A percentile compares a stretch with the other conserved stretches of the same genome.
Evolutionary conservation across 1,140 invertebrate species (phyloP).

Genomic region (Leguminivora glycinivorella): DNA sequence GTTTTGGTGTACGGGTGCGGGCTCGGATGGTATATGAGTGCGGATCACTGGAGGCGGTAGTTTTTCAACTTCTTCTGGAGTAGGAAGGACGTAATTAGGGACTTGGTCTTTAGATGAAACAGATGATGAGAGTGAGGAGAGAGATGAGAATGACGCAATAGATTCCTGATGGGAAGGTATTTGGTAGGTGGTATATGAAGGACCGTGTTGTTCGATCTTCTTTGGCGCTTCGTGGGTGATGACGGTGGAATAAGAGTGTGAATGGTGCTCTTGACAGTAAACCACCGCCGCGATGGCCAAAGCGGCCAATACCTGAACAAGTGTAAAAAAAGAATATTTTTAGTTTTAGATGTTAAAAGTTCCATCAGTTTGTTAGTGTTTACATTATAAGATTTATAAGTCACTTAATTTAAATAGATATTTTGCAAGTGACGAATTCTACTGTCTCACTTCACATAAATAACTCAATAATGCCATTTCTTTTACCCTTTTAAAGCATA

Average conservation of each 20-base stretch:
- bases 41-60: slow-evolving; percentile 10
- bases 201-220: slow-evolving; percentile 32
- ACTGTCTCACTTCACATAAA: too few species aligned
- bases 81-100: slow-evolving; percentile 12
- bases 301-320: slow-evolving; percentile 32
- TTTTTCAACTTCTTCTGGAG: slow-evolving; percentile 11
- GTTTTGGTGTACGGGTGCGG: slow-evolving; percentile 31
- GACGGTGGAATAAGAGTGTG: slow-evolving; percentile 36
- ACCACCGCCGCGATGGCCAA: slow-evolving; percentile 31
- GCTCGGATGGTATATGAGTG: slow-evolving; percentile 23
- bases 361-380: too few species aligned
- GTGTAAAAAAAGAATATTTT: slow-evolving; percentile 17
- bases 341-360: neutral
- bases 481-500: too few species aligned
- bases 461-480: too few species aligned
- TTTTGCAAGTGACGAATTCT: too few species aligned
- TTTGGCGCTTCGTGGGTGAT: slow-evolving; percentile 42
- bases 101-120: neutral
- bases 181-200: slow-evolving; percentile 22
- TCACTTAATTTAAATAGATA: too few species aligned
- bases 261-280: slow-evolving; percentile 39
- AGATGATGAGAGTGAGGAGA: neutral
- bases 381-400: too few species aligned
- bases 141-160: neutral
- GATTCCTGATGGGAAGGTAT: slow-evolving; percentile 13